Evolutionary conservation across 2,888 invertebrate genomes (phyloP).

Genomic region (Lochmaea capreae): DNA sequence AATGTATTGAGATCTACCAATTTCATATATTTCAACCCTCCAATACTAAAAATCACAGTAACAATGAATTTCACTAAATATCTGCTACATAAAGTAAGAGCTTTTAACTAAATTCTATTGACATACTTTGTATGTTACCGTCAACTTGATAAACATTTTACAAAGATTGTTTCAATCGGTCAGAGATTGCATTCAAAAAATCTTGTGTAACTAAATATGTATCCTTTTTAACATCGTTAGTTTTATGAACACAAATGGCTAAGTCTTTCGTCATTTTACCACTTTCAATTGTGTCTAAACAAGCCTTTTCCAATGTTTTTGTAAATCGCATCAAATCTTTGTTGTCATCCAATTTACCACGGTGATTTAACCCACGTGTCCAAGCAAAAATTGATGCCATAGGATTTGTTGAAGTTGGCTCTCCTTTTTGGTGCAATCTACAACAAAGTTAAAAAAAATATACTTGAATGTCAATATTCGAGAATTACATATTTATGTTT

Average conservation of each 20-base stretch:
- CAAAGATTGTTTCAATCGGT: slow-evolving; percentile 72
- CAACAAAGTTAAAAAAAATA: slow-evolving; percentile 59
- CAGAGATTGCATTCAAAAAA: slow-evolving; percentile 84
- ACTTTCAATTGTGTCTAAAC: slow-evolving; percentile 83
- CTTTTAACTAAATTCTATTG: not conserved
- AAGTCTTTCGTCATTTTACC: slow-evolving; percentile 92
- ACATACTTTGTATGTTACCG: not conserved
- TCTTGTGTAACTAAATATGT: slow-evolving; percentile 89
- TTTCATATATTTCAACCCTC: not conserved
- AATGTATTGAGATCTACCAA: not conserved
- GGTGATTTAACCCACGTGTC: slow-evolving; percentile 86
- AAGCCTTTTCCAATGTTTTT: slow-evolving; percentile 80
- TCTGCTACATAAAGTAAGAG: no score
- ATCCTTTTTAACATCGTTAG: slow-evolving; percentile 82
- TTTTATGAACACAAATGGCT: slow-evolving; percentile 82
- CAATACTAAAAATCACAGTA: no score
- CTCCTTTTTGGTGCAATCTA: slow-evolving; percentile 87
- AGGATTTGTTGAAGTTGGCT: slow-evolving; percentile 89
- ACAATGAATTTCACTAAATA: no score
- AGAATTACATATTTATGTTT: not conserved
- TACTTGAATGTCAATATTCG: not conserved
- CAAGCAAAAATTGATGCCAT: slow-evolving; percentile 93
- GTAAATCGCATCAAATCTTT: slow-evolving; percentile 81
- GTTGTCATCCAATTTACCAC: slow-evolving; percentile 84
- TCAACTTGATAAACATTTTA: slow-evolving; percentile 5